phyloP scores from a whole-genome alignment of 2,888 invertebrate species.

The Xestia sexstrigata region DNA sequence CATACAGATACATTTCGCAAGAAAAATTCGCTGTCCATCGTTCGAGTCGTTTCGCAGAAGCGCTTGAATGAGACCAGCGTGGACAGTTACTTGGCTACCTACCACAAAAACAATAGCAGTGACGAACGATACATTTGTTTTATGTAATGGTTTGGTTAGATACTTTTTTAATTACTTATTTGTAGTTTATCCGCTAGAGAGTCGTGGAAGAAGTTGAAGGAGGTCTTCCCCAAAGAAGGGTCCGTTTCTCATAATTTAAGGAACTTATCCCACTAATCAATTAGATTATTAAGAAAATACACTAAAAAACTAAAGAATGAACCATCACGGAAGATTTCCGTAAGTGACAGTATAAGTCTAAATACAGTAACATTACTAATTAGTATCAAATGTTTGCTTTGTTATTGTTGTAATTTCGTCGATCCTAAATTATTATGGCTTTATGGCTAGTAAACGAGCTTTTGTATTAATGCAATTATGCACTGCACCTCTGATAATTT shows the following conservation, averaged over 20 bases:
- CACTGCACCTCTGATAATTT: not conserved
- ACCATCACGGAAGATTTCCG: no score
- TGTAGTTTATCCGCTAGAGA: not conserved
- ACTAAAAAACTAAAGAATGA: no score
- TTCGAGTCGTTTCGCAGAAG: slow-evolving; percentile 48
- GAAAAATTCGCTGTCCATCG: slow-evolving; percentile 46
- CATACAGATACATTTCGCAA: slow-evolving; percentile 58
- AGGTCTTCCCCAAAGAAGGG: not conserved
- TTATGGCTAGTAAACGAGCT: not conserved
- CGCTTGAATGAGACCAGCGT: slow-evolving; percentile 46
- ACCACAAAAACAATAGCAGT: slow-evolving; percentile 43
- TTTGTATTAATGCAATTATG: not conserved
- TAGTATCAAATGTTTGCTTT: not conserved
- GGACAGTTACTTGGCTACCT: slow-evolving; percentile 19
- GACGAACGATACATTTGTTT: not conserved
- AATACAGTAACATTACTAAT: not conserved
- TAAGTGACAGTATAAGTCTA: no score
- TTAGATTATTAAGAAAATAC: not conserved
- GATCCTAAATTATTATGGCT: not conserved
- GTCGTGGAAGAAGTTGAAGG: not conserved
- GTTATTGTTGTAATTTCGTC: no score
- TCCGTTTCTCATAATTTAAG: no score
- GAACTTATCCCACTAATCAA: not conserved
- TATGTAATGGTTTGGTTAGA: not conserved
- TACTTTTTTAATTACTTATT: not conserved